phyloP scores from a whole-genome alignment of 35 echinoderm and acorn worm genomes.

The Stichopus chloronotus region DNA sequence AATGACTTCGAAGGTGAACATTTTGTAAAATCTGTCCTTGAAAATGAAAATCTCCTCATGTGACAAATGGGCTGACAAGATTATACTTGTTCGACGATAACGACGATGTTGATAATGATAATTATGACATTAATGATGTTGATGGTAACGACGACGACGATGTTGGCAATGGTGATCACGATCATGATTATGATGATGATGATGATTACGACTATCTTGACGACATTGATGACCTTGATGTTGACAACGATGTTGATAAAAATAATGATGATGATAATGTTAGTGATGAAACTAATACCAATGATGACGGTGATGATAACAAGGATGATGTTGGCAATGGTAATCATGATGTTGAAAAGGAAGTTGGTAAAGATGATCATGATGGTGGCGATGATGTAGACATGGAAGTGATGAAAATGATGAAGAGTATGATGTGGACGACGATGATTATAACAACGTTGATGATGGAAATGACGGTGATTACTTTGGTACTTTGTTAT shows the following conservation, averaged over 20 bases:
- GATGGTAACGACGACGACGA: slow-evolving; percentile 20
- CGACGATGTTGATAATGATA: background rate
- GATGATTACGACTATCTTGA: background rate
- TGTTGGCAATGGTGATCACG: background rate
- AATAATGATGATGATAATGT: slow-evolving; percentile 15
- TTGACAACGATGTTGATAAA: background rate
- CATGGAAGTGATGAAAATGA: background rate
- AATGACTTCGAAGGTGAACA: too few relatives aligned
- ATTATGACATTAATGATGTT: slow-evolving; percentile 35
- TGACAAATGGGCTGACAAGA: background rate
- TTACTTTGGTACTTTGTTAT: too few relatives aligned
- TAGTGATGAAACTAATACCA: slow-evolving; percentile 53
- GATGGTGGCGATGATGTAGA: background rate
- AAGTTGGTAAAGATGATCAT: background rate
- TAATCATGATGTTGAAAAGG: background rate
- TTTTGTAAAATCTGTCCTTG: too few relatives aligned
- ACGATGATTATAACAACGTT: too few relatives aligned
- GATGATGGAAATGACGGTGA: too few relatives aligned
- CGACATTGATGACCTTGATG: background rate
- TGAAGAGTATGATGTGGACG: background rate
- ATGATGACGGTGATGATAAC: slow-evolving; percentile 39
- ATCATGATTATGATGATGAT: too few relatives aligned
- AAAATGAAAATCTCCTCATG: too few relatives aligned
- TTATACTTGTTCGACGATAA: slow-evolving; percentile 55
- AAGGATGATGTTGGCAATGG: slow-evolving; percentile 1